Percentiles rank a stretch among this genome's conserved stretches.
Conservation (phyloP, 2,113 vertebrate species). For the Nicator chloris region DNA sequence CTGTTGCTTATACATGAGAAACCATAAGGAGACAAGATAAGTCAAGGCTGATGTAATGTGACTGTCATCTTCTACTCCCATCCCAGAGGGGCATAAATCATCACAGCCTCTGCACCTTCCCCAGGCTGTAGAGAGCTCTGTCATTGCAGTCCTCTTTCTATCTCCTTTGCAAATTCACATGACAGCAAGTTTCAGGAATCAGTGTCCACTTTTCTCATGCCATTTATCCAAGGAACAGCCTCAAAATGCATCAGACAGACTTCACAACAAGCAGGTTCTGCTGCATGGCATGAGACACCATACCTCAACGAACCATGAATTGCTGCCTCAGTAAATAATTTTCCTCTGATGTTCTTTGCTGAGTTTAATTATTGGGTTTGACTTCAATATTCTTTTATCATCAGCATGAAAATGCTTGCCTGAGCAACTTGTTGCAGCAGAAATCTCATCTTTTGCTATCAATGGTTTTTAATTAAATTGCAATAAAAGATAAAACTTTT, state of each 20-base stretch:
- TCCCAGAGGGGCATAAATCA: not conserved
- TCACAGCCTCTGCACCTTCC: not conserved
- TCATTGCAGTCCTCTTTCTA: not conserved
- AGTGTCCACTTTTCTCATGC: not conserved
- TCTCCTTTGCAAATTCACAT: not conserved
- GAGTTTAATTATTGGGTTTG: not conserved
- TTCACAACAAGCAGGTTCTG: not conserved
- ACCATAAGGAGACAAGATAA: not conserved
- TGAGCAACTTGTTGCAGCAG: not conserved
- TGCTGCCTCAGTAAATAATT: not conserved
- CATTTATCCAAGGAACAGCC: not conserved
- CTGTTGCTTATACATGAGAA: not conserved
- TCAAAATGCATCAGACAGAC: not conserved
- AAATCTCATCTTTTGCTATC: not conserved
- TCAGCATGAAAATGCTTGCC: not conserved
- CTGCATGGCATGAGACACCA: not conserved
- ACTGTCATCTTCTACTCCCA: not conserved
- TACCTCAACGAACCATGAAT: not conserved
- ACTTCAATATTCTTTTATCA: conserved; percentile 10
- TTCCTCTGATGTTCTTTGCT: not conserved
- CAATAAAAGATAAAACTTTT: conserved; percentile 8
- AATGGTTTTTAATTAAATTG: conserved; percentile 2
- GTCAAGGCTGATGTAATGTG: not conserved
- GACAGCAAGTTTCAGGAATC: not conserved
- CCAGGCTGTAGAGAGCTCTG: not conserved